Percentiles rank a stretch among this genome's conserved stretches.
Evolutionary conservation across 2,888 invertebrate species (phyloP).

Genomic region (Rotaria magnacalcarata): DNA sequence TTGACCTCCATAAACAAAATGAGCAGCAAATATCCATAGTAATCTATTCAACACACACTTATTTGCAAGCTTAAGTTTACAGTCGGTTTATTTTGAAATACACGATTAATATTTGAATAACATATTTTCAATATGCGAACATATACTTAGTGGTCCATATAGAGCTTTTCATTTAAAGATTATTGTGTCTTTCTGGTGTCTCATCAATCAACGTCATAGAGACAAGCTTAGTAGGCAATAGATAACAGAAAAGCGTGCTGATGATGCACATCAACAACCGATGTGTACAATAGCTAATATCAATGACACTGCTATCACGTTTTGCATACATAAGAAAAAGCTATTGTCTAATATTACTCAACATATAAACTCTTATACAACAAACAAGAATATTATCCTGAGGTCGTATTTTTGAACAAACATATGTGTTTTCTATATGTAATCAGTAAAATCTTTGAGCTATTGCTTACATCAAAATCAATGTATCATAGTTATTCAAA

Average conservation of each 20-base stretch:
- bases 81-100: neutral
- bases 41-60: neutral
- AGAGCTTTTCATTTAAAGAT: neutral
- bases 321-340: neutral
- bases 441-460: neutral
- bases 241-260: neutral
- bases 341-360: constrained; percentile 2
- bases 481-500: neutral
- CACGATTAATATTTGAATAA: neutral
- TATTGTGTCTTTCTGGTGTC: neutral
- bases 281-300: neutral
- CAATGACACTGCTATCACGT: neutral
- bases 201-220: neutral
- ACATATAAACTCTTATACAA: neutral
- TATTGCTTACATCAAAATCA: neutral
- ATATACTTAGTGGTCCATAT: neutral
- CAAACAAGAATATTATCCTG: neutral
- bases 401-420: neutral
- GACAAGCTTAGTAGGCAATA: neutral
- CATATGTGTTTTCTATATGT: neutral
- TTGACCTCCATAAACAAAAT: neutral
- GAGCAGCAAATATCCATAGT: neutral
- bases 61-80: too few relatives aligned
- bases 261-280: neutral
- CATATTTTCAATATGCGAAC: neutral